These are phyloP conservation scores for Xestoiulus laeticollis DNA, from an alignment of 2,888 invertebrate genomes.

Conservation along the genomic window DNA sequence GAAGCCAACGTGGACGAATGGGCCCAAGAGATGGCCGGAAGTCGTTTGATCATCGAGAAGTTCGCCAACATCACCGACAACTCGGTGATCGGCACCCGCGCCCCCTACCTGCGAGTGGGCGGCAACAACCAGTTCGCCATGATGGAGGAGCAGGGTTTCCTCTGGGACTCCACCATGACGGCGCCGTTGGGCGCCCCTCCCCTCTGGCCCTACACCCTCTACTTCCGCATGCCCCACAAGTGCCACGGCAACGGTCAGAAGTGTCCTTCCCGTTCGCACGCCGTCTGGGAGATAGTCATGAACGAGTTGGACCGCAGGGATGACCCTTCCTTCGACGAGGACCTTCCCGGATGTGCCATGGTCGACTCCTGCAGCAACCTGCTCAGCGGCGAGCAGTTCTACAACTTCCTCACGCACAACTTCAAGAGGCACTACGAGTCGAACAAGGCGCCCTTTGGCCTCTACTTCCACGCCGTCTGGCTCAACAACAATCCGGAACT, in stretches of 20 bases:
- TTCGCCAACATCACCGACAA: slow-evolving; percentile 93
- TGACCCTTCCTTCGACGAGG: slow-evolving; percentile 92
- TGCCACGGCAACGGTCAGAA: slow-evolving; percentile 94
- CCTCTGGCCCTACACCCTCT: slow-evolving; percentile 96
- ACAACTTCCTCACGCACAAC: slow-evolving; percentile 85
- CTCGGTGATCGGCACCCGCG: slow-evolving; percentile 86
- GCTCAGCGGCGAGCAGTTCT: slow-evolving; percentile 90
- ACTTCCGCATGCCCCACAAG: slow-evolving; percentile 96
- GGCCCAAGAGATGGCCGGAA: slow-evolving; percentile 95
- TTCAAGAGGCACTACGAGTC: slow-evolving; percentile 92
- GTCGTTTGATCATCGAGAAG: slow-evolving; percentile 75
- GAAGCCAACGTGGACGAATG: slow-evolving; percentile 89
- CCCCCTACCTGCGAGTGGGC: slow-evolving; percentile 88
- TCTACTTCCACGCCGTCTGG: slow-evolving; percentile 94
- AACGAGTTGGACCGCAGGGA: slow-evolving; percentile 93
- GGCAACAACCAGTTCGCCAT: slow-evolving; percentile 96
- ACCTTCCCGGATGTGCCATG: slow-evolving; percentile 90
- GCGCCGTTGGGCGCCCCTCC: slow-evolving; percentile 88
- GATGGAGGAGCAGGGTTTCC: slow-evolving; percentile 95
- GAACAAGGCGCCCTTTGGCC: slow-evolving; percentile 86
- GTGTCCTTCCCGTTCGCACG: slow-evolving; percentile 82
- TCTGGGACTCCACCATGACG: slow-evolving; percentile 93
- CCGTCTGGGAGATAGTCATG: slow-evolving; percentile 97
- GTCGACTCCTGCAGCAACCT: slow-evolving; percentile 94
- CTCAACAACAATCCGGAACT: slow-evolving; percentile 94